Evolutionary conservation across 2,113 vertebrate genomes (phyloP), one percentile per base, ranked within the genome.

Genomic region (Pyrgilauda ruficollis): DNA sequence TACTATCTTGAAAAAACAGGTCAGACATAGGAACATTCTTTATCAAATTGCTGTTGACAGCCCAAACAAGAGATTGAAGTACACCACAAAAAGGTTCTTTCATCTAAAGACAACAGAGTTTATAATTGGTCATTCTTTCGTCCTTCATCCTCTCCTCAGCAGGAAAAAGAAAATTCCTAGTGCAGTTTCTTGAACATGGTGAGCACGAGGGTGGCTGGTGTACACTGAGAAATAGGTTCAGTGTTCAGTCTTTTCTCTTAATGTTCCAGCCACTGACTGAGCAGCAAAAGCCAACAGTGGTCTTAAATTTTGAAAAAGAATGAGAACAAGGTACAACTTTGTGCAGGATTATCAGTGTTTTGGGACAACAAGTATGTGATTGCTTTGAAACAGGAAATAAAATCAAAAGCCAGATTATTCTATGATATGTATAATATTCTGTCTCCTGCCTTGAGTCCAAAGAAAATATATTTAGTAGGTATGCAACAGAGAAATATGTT

Each of bases 31-130:
- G 97, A 95, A 97, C 96, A 95, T 97, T 97, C 97, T 98, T 97
- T 95, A 86, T 97, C 97, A 98, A 98, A 98, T 98, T 97, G 97
- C 97, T 98, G 97, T 96, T 98, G 98, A 98, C 98, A 98, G 98
- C 97, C 97, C 96, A 96, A 97, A 96, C 98, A 97, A 98, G 97
- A 96, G 97, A 96, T 87, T 90, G 97, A 95, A 96, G 94, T 96
- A 96, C 92, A 93, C 94, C 92, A 97, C 98, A 98, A 89, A 98
- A 97, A 97, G 97, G 97, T 96, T 97, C 98, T 98, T 98, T 98
- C 98, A 98, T 98, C 94, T 98, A 97, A 83, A 97, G 96, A 97
- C 97, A 97, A 87, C 97, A 88, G 80, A 84, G 95, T 76, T 94
- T 95, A 95, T 98, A 98, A 98, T 98, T 98, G 98, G 97, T 97